Conservation (phyloP, 2,113 vertebrate species). For the Dromiciops gliroides region DNA sequence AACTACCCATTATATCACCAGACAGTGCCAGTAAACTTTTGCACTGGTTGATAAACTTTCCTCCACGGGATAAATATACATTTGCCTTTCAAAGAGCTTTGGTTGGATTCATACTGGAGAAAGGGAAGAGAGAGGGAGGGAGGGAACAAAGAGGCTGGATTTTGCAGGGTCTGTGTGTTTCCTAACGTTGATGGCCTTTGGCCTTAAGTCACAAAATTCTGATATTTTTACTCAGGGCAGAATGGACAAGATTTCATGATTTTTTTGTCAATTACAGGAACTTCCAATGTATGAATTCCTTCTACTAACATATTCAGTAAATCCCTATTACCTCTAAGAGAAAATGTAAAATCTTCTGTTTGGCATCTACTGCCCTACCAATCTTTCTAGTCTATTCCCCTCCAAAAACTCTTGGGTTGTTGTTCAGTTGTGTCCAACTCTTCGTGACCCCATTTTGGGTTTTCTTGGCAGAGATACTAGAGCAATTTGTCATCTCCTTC, state of each 20-base stretch:
- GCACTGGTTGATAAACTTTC: conserved; percentile 86
- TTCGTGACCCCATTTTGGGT: background rate
- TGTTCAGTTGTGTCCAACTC: background rate
- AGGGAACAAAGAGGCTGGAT: conserved; percentile 68
- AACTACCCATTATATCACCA: conserved; percentile 89
- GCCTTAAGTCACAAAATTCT: background rate
- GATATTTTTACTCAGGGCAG: background rate
- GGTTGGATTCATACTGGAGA: conserved; percentile 67
- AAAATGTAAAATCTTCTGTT: background rate
- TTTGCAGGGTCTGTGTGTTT: conserved; percentile 43
- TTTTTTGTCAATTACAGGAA: background rate
- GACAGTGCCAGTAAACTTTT: conserved; percentile 85
- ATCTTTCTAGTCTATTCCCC: background rate
- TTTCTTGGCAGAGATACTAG: background rate
- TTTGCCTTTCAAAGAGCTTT: conserved; percentile 86
- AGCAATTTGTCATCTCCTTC: background rate
- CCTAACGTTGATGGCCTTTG: background rate
- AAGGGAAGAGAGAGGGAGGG: conserved; percentile 10
- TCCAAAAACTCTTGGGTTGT: background rate
- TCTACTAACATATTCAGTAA: background rate
- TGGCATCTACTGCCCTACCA: background rate
- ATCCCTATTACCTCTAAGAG: background rate
- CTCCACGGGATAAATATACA: conserved; percentile 85
- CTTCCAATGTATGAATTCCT: background rate
- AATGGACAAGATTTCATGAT: background rate